These are phyloP conservation scores for Tiliqua scincoides DNA, from an alignment of 2,113 vertebrate species.

Conservation along the genomic window DNA sequence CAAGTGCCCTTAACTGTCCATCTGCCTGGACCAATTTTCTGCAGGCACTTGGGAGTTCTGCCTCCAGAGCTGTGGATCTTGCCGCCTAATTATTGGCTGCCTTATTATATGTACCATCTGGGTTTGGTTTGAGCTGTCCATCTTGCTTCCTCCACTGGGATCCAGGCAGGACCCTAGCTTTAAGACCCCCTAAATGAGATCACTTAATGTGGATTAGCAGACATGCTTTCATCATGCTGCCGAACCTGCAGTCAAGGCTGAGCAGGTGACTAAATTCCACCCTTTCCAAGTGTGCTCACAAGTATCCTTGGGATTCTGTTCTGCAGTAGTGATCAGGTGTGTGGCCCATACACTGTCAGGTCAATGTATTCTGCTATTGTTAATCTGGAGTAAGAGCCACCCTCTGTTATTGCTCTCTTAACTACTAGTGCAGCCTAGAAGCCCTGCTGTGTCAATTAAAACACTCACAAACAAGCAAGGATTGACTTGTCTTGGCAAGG, in stretches of 20 bases:
- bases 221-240: neutral
- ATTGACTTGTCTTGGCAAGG: neutral
- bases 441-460: neutral
- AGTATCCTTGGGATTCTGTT: neutral
- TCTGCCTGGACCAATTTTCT: constrained; percentile 13
- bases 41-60: neutral
- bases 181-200: neutral
- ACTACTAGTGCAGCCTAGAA: neutral
- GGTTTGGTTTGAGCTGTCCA: neutral
- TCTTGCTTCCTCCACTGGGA: constrained; percentile 1
- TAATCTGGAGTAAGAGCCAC: neutral
- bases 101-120: constrained; percentile 16
- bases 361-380: too few species aligned
- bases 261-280: neutral
- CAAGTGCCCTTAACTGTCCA: neutral
- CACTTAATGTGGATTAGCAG: neutral
- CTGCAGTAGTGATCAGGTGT: neutral
- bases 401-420: neutral
- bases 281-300: neutral
- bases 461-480: too few species aligned
- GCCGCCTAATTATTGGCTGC: constrained; percentile 1
- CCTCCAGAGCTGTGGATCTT: neutral
- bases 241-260: neutral
- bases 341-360: too few species aligned
- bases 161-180: neutral